Base-by-base conservation (phyloP, 2,888 invertebrate species). In the Rotaria magnacalcarata region DNA sequence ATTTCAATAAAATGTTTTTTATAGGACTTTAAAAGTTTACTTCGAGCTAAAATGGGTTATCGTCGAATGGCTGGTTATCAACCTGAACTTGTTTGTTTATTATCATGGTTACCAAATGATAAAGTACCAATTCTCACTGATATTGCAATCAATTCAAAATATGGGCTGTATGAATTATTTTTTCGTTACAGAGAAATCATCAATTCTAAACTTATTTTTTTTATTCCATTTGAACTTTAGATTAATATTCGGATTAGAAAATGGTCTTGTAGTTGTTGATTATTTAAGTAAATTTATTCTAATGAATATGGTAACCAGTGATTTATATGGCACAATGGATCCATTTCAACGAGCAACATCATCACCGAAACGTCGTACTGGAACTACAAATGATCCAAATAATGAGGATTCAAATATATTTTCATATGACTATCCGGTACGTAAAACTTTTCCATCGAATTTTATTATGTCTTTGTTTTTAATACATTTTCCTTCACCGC, bases 91-190 rank as follows among this genome's bases (percentile, higher is more conserved):
- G 95, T 97, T 88, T 97, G 97, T 92, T 93, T 97, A 90, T 95
- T 97, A 89, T 94, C 94, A 85, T 95, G 95, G 92, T 93, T 93
- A 88, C 94, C 94, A 89, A 94, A 94, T 84, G 91, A 90, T 87
- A 93, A 95, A 89, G 94, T 96, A 89, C 94, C 95, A 91, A 94
- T 94, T 91, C 94, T 98, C 90, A 94, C 96, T 89, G 94, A 96
- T 88, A 94, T 98, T 90, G 94, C 95, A 89, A 93, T 99, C 91
- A 97, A 97, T 93, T 96, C 97, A 89, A 95, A 95, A 87, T 97
- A 96, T 92, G 97, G 97, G 92, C 93, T 99, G 97, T 97, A 92
- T 94, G 96, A 94, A 89, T 10, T 41, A 41, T 75, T 5, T 74
- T 74, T 41, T 74, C 67, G 34, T 54, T 85, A 41, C 34, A 16